Base-by-base conservation (phyloP, 2,888 invertebrate genomes). In the Patella ulyssiponensis region DNA sequence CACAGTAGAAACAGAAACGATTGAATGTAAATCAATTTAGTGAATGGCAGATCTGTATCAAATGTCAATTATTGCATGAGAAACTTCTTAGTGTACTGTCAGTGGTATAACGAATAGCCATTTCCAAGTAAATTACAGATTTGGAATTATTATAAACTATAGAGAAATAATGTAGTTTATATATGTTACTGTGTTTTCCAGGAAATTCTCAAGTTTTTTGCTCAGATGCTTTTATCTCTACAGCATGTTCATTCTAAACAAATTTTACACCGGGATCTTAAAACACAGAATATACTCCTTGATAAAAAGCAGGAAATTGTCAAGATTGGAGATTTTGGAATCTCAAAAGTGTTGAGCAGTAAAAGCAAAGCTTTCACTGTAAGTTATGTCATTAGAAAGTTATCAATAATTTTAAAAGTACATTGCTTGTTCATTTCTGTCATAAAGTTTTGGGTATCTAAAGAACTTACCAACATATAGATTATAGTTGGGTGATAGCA, bases 311-410 rank as follows among this genome's bases (percentile, higher is more conserved):
- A 94, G 3, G 93, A 94, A 80, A 92, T 95, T 14, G 93, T 96
- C 1, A 96, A 96, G 92, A 95, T 96, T 83, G 95, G 96, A 0
- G 96, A 96, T 89, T 96, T 96, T 91, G 96, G 96, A 33, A 95
- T 96, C 83, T 96, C 96, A 0, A 96, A 95, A 93, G 94, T 94
- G 88, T 91, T 95, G 76, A 94, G 94, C 74, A 94, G 94, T 74
- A 92, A 92, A 85, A 92, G 92, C 80, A 92, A 92, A 80, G 93
- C 93, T 1, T 92, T 91, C 79, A 92, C 92, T 4, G 92, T 92
- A 81, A 88, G 90, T 88, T 44, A 44, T 7, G 7, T 7, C 7
- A 44, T 44, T 44, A 33, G 4, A 33, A 33, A 33, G 4, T 4
- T 33, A 33, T 9, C 44, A 9, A 44, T 44, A 44, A 44, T 9